Base-by-base conservation (phyloP, 2,113 vertebrate species). In the Gasterosteus aculeatus region DNA sequence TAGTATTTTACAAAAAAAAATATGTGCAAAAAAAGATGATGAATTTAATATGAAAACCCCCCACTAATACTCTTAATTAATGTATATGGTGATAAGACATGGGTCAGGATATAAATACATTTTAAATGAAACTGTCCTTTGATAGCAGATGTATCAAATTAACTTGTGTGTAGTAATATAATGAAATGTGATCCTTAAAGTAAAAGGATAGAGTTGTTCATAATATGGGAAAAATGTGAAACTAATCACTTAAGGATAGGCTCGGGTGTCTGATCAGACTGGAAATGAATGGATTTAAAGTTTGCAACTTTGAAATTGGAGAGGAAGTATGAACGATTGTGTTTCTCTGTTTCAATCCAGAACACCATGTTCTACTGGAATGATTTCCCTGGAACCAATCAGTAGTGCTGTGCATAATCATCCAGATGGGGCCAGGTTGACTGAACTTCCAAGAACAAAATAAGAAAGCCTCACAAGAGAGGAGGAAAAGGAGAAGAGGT, bases 121-220 rank as follows among this genome's bases (percentile, higher is more conserved):
- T 81, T 78, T 82, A 87, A 87, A 87, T 77, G 69, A 85, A 83
- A 80, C 72, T 82, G 88, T 87, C 84, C 84, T 57, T 69, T 63
- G 57, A 78, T 70, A 78, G 78, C 78, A 87, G 80, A 85, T 77
- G 59, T 64, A 80, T 91, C 85, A 88, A 81, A 89, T 89, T 80
- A 86, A 73, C 66, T 62, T 84, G 80, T 83, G 80, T 46, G 9
- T 41, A 80, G 59, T 76, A 66, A 77, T 75, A 82, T 83, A 86
- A 89, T 87, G 72, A 77, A 76, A 54, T 69, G 51, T 77, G 70
- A 86, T 84, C 60, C 56, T 81, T 79, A 66, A 81, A 86, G 71
- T 72, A 73, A 80, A 86, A 63, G 49, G 69, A 81, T 71, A 72
- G 57, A 60, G 29, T 69, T 87, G 70, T 77, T 75, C 58, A 64